Evolutionary conservation across 2,797 vertebrate species (phyloP), one percentile per base, ranked within the genome.

Genomic region (Halcyon smyrnensis): DNA sequence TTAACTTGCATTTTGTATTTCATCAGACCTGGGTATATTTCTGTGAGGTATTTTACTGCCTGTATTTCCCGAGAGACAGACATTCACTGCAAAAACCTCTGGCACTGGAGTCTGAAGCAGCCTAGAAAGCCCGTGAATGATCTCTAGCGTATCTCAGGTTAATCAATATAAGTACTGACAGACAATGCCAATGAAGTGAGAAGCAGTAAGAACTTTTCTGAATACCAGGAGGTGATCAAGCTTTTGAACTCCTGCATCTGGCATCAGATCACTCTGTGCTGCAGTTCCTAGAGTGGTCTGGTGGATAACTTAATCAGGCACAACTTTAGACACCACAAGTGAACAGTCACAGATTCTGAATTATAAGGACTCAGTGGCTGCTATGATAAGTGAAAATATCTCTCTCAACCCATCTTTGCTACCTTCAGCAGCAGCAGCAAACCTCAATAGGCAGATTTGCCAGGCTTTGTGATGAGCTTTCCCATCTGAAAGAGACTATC

Each of bases 281-380:
- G 65, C 62, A 76, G 39, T 93, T 93, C 87, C 82, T 79, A 84
- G 50, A 82, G 89, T 64, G 48, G 74, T 54, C 67, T 90, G 59
- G 50, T 69, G 70, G 39, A 69, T 79, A 79, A 76, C 54, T 94
- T 84, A 57, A 89, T 92, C 50, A 79, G 67, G 25, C 32, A 70
- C 1, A 16, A 75, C 59, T 76, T 92, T 89, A 69, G 88, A 84
- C 41, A 62, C 18, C 30, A 17, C 14, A 54, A 93, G 25, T 43
- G 65, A 92, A 50, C 34, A 81, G 45, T 50, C 70, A 86, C 4
- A 81, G 74, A 57, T 45, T 68, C 24, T 84, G 36, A 65, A 75
- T 12, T 84, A 30, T 9, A 77, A 43, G 14, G 32, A 19, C 28
- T 63, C 74, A 11, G n/a, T 23, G 6, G 37, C 41, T 54, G 28